Conservation (phyloP, 2,888 invertebrate species). For the Habrosyne pyritoides region DNA sequence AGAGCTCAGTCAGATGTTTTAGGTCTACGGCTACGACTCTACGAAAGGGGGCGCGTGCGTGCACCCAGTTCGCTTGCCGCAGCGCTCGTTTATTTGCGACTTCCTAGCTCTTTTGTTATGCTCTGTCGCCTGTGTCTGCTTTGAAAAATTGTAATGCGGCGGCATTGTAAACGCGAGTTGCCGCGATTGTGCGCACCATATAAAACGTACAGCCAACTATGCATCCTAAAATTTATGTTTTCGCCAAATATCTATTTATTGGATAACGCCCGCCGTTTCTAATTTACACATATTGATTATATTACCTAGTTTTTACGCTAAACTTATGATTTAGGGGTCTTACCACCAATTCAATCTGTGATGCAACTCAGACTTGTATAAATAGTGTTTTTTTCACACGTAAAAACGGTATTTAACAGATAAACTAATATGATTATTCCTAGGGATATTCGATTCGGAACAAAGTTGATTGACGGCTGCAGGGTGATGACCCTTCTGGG, state of each 20-base stretch:
- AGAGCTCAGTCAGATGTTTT: slow-evolving; percentile 19
- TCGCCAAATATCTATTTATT: slow-evolving; percentile 13
- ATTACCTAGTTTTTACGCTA: too few species aligned
- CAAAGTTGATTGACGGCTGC: too few species aligned
- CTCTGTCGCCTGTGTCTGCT: slow-evolving; percentile 77
- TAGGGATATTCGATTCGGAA: too few species aligned
- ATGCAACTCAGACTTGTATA: too few species aligned
- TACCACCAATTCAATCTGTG: too few species aligned
- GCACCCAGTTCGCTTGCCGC: slow-evolving; percentile 64
- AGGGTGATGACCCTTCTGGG: too few species aligned
- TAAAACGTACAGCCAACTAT: slow-evolving; percentile 36
- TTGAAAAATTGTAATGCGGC: slow-evolving; percentile 81
- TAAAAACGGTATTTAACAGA: too few species aligned
- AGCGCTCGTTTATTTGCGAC: slow-evolving; percentile 79
- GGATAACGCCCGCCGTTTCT: background rate
- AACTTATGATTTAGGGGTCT: too few species aligned
- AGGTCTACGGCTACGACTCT: slow-evolving; percentile 37
- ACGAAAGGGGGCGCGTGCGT: slow-evolving; percentile 51
- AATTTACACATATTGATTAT: background rate
- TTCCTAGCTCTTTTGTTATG: slow-evolving; percentile 80
- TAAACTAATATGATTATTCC: too few species aligned
- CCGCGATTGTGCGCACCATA: slow-evolving; percentile 66
- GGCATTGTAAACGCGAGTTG: slow-evolving; percentile 70
- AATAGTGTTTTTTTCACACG: too few species aligned
- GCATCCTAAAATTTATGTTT: slow-evolving; percentile 48